Evolutionary conservation across 2,113 vertebrate genomes (phyloP).

Genomic region (Phalacrocorax brasilianus): DNA sequence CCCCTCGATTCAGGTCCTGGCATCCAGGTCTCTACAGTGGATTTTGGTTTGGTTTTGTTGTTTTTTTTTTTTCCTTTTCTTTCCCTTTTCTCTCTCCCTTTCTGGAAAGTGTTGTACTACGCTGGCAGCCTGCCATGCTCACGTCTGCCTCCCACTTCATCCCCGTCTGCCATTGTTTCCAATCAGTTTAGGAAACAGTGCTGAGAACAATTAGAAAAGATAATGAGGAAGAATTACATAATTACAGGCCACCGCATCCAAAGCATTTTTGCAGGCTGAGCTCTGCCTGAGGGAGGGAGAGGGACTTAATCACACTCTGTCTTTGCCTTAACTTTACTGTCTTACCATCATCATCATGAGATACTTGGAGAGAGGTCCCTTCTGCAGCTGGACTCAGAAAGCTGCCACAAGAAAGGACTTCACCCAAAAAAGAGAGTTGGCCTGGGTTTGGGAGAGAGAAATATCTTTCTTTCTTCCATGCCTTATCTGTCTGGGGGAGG

Average conservation of each 20-base stretch:
- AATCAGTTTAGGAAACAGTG: slow-evolving; percentile 78
- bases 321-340: not conserved
- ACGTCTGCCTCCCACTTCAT: slow-evolving; percentile 69
- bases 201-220: slow-evolving; percentile 83
- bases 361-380: not conserved
- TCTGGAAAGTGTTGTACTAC: not conserved
- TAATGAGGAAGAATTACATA: slow-evolving; percentile 84
- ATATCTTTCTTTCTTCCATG: not conserved
- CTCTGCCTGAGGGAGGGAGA: slow-evolving; percentile 11
- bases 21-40: not conserved
- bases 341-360: not conserved
- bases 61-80: not conserved
- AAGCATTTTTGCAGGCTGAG: slow-evolving; percentile 47
- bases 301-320: not conserved
- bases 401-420: not conserved
- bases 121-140: slow-evolving; percentile 62
- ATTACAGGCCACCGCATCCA: slow-evolving; percentile 75
- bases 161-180: slow-evolving; percentile 79
- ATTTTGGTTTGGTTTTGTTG: too few species aligned
- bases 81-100: not conserved
- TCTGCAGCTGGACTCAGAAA: not conserved
- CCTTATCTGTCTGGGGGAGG: not conserved
- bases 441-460: not conserved
- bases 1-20: not conserved
- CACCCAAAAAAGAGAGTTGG: not conserved